Conservation (phyloP, 2,888 invertebrate species). For the Panopea generosa region DNA sequence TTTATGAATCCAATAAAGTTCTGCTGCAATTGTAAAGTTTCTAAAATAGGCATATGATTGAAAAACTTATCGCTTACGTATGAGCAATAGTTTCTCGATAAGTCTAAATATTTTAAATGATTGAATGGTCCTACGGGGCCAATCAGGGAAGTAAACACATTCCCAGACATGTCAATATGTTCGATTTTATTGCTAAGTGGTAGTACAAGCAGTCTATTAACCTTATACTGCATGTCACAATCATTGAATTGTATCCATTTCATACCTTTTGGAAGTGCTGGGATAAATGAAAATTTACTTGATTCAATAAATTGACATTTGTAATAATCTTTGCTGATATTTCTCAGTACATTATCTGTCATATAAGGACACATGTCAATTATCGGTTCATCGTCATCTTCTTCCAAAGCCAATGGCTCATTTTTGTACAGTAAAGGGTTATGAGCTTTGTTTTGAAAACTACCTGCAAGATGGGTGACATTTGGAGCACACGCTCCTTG, state of each 20-base stretch:
- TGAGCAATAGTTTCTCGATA: conserved; percentile 36
- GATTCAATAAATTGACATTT: conserved; percentile 15
- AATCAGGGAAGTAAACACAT: conserved; percentile 8
- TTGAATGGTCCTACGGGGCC: conserved; percentile 26
- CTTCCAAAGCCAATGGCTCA: conserved; percentile 13
- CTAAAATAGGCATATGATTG: not conserved
- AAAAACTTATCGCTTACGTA: conserved; percentile 14
- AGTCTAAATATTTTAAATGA: conserved; percentile 19
- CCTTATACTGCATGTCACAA: conserved; percentile 14
- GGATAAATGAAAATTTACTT: not conserved
- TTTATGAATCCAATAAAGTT: conserved; percentile 33
- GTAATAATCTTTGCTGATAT: not conserved
- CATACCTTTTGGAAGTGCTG: not conserved
- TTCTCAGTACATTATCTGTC: conserved; percentile 2
- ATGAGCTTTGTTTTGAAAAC: conserved; percentile 12
- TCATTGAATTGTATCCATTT: conserved; percentile 7
- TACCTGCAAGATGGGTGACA: conserved; percentile 1
- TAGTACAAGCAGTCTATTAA: not conserved
- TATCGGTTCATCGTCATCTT: not conserved
- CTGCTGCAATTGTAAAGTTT: conserved; percentile 20
- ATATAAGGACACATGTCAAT: conserved; percentile 28
- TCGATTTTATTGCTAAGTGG: conserved; percentile 13
- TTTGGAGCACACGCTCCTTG: conserved; percentile 25
- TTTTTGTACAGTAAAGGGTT: conserved; percentile 1
- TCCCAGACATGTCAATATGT: conserved; percentile 28